Conservation (phyloP, 2,113 vertebrate genomes). For the Nematolebias whitei region DNA sequence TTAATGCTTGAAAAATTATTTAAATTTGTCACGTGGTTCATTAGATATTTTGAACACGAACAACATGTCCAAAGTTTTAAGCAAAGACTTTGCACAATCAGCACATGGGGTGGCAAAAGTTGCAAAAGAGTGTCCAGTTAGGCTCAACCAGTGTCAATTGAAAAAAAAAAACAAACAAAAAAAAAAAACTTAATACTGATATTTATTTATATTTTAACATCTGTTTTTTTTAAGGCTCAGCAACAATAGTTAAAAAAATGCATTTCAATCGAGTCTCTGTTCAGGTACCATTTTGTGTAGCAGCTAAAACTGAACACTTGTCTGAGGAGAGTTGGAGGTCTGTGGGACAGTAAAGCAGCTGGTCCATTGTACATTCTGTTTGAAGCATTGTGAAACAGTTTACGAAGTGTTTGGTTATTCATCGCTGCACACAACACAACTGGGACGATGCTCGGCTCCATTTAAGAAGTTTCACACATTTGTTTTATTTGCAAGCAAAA, state of each 20-base stretch:
- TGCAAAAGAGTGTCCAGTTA: too few species aligned
- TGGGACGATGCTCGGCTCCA: background rate
- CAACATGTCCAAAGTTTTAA: too few species aligned
- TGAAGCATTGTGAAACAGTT: background rate
- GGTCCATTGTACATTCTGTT: background rate
- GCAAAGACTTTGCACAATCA: too few species aligned
- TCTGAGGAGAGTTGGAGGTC: background rate
- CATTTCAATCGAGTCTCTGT: background rate
- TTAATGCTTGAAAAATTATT: too few species aligned
- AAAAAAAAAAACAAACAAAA: too few species aligned
- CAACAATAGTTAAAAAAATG: background rate
- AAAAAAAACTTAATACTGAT: too few species aligned
- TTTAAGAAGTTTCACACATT: constrained; percentile 21
- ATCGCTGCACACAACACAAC: constrained; percentile 19
- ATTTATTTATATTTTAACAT: too few species aligned
- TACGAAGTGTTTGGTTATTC: constrained; percentile 25
- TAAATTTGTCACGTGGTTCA: too few species aligned
- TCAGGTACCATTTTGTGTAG: background rate
- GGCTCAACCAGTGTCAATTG: too few species aligned
- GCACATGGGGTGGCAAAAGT: too few species aligned
- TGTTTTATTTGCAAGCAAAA: constrained; percentile 44
- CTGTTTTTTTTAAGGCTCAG: too few species aligned
- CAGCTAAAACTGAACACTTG: background rate
- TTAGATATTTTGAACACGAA: too few species aligned
- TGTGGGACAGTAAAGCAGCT: background rate